phyloP scores from a whole-genome alignment of 2,113 vertebrate species.

The Sylvilagus bachmani region DNA sequence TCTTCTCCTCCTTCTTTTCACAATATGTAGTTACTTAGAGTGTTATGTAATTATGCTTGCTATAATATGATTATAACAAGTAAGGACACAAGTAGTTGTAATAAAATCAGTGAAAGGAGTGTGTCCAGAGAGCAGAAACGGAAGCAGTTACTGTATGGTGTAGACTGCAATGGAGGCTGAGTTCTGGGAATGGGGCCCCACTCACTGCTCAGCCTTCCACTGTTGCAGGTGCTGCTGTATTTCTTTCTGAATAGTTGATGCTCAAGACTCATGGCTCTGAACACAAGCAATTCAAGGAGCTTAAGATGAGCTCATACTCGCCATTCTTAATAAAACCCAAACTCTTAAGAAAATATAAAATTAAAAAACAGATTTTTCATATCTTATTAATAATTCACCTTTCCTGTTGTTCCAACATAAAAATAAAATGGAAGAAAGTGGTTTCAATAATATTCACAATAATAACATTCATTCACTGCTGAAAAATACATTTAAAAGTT shows the following conservation, averaged over 20 bases:
- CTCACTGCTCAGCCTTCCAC: neutral
- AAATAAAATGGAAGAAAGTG: neutral
- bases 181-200: accelerated
- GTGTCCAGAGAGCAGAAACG: neutral
- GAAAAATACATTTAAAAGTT: neutral
- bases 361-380: neutral
- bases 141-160: no score
- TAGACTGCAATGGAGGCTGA: neutral
- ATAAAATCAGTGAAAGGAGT: neutral
- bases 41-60: neutral
- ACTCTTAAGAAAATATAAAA: neutral
- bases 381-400: neutral
- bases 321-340: neutral
- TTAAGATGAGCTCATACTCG: neutral
- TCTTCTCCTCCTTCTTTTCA: no score
- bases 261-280: neutral
- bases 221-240: accelerated
- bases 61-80: neutral
- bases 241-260: neutral
- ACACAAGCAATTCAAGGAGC: neutral
- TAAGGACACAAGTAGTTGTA: neutral
- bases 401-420: neutral
- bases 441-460: neutral
- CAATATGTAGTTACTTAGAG: neutral
- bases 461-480: neutral